A percentile compares a stretch with the other conserved stretches of the same genome.
These are phyloP conservation scores for Falco peregrinus DNA, from an alignment of 2,797 vertebrate genomes.

Conservation along the genomic window DNA sequence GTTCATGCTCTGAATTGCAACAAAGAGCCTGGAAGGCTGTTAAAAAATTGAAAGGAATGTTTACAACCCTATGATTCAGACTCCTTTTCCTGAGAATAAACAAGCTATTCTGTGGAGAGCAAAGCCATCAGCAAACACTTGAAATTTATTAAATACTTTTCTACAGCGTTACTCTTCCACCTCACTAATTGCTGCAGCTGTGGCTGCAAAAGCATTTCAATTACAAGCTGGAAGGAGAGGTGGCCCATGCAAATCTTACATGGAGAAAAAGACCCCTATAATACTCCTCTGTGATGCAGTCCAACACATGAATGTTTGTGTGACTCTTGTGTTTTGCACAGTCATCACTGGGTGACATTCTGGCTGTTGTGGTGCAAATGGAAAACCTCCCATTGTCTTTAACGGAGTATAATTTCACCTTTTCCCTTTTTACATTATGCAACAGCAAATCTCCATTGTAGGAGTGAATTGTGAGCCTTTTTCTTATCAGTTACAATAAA, in stretches of 20 bases:
- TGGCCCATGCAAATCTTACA: neutral
- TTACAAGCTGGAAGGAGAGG: conserved; percentile 23
- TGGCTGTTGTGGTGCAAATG: neutral
- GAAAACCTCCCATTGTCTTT: neutral
- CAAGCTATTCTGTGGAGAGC: conserved; percentile 11
- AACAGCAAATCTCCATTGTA: neutral
- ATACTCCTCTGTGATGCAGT: neutral
- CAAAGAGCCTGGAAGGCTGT: neutral
- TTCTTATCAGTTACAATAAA: neutral
- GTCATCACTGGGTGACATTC: neutral
- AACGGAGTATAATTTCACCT: neutral
- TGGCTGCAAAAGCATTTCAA: conserved; percentile 11
- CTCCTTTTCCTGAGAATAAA: conserved; percentile 40
- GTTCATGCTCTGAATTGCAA: neutral
- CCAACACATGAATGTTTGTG: neutral
- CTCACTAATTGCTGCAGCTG: conserved; percentile 46
- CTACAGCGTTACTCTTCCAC: neutral
- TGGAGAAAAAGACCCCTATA: neutral
- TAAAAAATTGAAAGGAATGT: conserved; percentile 26
- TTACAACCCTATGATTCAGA: conserved; percentile 30
- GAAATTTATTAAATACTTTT: conserved; percentile 58
- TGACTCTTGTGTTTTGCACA: neutral
- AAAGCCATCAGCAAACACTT: conserved; percentile 42
- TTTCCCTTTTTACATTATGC: neutral
- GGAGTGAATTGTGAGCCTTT: neutral